Base-by-base conservation (phyloP, 2,113 vertebrate species). In the Pomatorhinus ruficollis region DNA sequence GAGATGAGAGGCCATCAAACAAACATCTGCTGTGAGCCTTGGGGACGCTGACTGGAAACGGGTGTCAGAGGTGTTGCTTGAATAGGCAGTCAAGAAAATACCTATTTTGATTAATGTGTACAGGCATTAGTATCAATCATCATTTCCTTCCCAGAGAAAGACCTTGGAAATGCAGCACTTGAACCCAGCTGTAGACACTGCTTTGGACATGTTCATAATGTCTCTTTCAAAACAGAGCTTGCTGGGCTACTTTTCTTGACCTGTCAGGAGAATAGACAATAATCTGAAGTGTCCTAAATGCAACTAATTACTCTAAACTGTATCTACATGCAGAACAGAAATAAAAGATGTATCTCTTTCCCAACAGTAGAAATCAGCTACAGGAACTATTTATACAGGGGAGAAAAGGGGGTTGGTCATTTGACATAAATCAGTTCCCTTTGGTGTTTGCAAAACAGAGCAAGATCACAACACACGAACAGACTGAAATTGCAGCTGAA, bases 401-500 rank as follows among this genome's bases (percentile, higher is more conserved):
- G n/a, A 63, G 53, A 70, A 52, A 28, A 91, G 20, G 20, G 18
- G 13, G 11, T 50, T 66, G 82, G 87, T 84, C 61, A 69, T 89
- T 90, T 91, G 27, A 78, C 30, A 96, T 64, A 64, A 91, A 93
- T 93, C 83, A 82, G 25, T 70, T 95, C 54, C 68, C 42, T 94
- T 63, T 96, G 78, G 72, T 93, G 81, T 94, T 76, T 93, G 76
- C 95, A 91, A 86, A 98, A 95, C 57, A 95, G 69, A 77, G 12
- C 25, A 87, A 80, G 57, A 60, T 84, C 87, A 63, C 81, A 89
- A 88, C 60, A 74, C 3, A 59, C 0, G 2, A 75, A 50, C 64
- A 95, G 92, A 84, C 44, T 40, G 83, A 71, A 85, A 74, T 84
- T 74, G 70, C 64, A 88, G 76, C 57, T 84, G 94, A 92, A 69